Evolutionary conservation across 30 jellyfish, hydroid and myxozoan genomes (phyloP).

Genomic region (Clytia hemisphaerica): DNA sequence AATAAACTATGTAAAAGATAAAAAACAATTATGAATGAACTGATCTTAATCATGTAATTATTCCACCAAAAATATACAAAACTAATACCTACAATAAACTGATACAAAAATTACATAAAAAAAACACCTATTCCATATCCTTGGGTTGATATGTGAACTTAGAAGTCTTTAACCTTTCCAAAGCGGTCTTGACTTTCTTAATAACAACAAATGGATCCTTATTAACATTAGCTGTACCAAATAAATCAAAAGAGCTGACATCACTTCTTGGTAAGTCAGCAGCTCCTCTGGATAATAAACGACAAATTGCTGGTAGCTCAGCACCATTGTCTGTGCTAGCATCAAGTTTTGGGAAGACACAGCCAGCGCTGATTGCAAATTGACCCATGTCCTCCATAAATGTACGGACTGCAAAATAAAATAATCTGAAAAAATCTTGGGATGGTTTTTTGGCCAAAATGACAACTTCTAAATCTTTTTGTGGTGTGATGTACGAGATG

Average conservation of each 20-base stretch:
- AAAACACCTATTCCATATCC: too few species aligned
- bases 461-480: constrained; percentile 56
- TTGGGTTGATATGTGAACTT: too few species aligned
- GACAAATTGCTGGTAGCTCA: constrained; percentile 63
- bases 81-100: too few species aligned
- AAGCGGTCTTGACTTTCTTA: constrained; percentile 21
- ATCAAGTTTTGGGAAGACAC: constrained; percentile 73
- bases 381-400: constrained; percentile 63
- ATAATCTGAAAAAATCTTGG: constrained; percentile 49
- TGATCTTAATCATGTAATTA: too few species aligned
- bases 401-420: constrained; percentile 53
- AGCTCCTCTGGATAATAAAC: constrained; percentile 74
- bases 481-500: constrained; percentile 56
- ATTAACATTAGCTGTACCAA: constrained; percentile 91
- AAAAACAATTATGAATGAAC: too few species aligned
- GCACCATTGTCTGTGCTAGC: constrained; percentile 9
- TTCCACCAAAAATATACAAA: too few species aligned
- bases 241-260: constrained; percentile 72
- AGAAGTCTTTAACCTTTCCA: too few species aligned
- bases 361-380: constrained; percentile 74
- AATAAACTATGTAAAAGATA: too few species aligned
- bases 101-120: too few species aligned
- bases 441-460: constrained; percentile 60
- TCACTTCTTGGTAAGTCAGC: constrained; percentile 64
- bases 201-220: constrained; percentile 70